Base-by-base conservation (phyloP, 2,797 vertebrate genomes). In the Lagorchestes hirsutus region DNA sequence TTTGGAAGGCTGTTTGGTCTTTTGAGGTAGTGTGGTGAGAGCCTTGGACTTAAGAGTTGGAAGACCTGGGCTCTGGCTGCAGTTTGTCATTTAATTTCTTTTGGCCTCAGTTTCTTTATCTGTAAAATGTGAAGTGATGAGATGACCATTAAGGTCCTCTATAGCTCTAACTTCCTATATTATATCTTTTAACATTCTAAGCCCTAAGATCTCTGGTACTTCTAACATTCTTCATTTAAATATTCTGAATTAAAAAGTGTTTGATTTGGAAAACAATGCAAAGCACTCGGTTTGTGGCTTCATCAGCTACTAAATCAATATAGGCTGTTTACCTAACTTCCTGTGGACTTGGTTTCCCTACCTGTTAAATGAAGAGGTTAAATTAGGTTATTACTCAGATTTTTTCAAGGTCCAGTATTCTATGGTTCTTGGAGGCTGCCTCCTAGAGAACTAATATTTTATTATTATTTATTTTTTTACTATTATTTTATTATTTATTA, bases 1-100 rank as follows among this genome's bases (percentile, higher is more conserved):
- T 97, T 97, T 96, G 82, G 95, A 93, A 97, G 95, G 95, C 24
- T 97, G 97, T 96, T 95, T 97, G 97, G 94, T 97, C 95, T 87
- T 87, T 28, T 46, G 40, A 46, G 40, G 24, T 27, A 87, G 40
- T 87, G 40, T 46, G 74, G 74, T 46, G 10, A 87, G 40, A 50
- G 24, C 24, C 27, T 10, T 82, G 0, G 2, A 82, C 4, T 27
- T 87, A 40, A 40, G 4, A 87, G 22, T 1, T 12, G 74, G 3
- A 87, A 46, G 18, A 40, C n/a, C 40, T 27, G 40, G 2, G 24
- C 24, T 87, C 74, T 50, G 40, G 74, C 40, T 46, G 22, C 74
- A 87, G 3, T 10, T 4, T 87, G 74, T 50, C 22, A 50, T 87
- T 46, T 46, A 87, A 87, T 50, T 87, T 87, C 40, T 46, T 27